Evolutionary conservation across 2,888 invertebrate species (phyloP).

Genomic region (Agrochola macilenta): DNA sequence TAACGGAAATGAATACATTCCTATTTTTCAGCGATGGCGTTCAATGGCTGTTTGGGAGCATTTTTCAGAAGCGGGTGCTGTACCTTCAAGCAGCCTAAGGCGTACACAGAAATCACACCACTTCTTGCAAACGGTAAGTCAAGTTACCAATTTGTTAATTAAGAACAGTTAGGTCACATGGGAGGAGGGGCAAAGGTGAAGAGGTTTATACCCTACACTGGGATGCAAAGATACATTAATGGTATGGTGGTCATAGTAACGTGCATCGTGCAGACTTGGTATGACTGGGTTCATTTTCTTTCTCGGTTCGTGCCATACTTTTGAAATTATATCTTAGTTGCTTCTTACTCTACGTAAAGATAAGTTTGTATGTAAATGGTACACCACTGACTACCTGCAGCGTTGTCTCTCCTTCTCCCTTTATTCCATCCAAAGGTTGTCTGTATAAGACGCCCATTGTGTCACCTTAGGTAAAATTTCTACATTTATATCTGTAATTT

Average conservation of each 20-base stretch:
- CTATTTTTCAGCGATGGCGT: conserved; percentile 92
- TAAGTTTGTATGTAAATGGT: too few relatives aligned
- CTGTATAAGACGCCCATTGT: too few relatives aligned
- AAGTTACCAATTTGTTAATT: not conserved
- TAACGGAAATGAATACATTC: not conserved
- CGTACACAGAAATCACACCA: conserved; percentile 90
- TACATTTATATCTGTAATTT: too few relatives aligned
- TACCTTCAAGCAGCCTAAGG: conserved; percentile 84
- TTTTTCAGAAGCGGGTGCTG: conserved; percentile 88
- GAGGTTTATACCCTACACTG: not conserved
- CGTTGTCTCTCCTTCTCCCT: too few relatives aligned
- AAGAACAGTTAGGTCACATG: not conserved
- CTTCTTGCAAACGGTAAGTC: conserved; percentile 80
- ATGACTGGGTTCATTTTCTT: conserved; percentile 1
- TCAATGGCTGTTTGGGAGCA: conserved; percentile 91
- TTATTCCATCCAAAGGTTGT: too few relatives aligned
- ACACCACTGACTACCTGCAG: too few relatives aligned
- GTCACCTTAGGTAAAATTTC: too few relatives aligned
- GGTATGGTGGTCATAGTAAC: not conserved
- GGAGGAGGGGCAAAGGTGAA: not conserved
- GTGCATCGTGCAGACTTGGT: too few relatives aligned
- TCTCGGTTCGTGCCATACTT: not conserved
- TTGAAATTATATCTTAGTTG: not conserved
- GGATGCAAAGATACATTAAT: not conserved
- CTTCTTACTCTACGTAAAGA: not conserved